These are phyloP conservation scores for Drosophila persimilis DNA, from an alignment of 1,140 invertebrate species.

Conservation along the genomic window DNA sequence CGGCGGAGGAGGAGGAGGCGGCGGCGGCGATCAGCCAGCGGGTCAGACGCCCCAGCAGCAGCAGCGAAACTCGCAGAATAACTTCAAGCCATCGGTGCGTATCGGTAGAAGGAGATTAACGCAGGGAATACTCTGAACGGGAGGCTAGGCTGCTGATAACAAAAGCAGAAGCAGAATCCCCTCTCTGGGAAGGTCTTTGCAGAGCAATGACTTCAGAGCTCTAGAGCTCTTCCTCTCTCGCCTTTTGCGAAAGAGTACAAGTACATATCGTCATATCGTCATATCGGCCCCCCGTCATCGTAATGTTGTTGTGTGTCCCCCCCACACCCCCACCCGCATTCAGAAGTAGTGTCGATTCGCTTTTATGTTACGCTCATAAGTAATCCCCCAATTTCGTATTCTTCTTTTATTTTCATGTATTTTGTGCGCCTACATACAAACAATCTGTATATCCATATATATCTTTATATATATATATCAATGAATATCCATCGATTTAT, in stretches of 20 bases:
- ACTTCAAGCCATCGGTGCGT: constrained; percentile 93
- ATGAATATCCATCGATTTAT: constrained; percentile 57
- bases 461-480: constrained; percentile 32
- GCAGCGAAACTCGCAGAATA: constrained; percentile 90
- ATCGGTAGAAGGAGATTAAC: constrained; percentile 32
- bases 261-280: too few relatives aligned
- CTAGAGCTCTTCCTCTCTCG: background rate
- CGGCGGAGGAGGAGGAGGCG: constrained; percentile 19
- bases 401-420: constrained; percentile 77
- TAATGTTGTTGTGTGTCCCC: too few relatives aligned
- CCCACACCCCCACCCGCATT: too few relatives aligned
- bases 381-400: constrained; percentile 59
- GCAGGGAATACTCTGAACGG: constrained; percentile 9
- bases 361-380: constrained; percentile 27
- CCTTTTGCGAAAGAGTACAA: too few relatives aligned
- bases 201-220: background rate
- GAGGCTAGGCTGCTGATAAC: constrained; percentile 16
- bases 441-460: constrained; percentile 15
- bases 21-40: constrained; percentile 63
- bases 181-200: background rate
- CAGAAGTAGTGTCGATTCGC: background rate
- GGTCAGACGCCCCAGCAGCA: constrained; percentile 86
- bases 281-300: too few relatives aligned
- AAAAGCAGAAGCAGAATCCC: background rate
- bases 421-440: constrained; percentile 65